A percentile compares a stretch with the other conserved stretches of the same genome.
Evolutionary conservation across 2,113 vertebrate genomes (phyloP).

Genomic region (Aspidoscelis tigris): DNA sequence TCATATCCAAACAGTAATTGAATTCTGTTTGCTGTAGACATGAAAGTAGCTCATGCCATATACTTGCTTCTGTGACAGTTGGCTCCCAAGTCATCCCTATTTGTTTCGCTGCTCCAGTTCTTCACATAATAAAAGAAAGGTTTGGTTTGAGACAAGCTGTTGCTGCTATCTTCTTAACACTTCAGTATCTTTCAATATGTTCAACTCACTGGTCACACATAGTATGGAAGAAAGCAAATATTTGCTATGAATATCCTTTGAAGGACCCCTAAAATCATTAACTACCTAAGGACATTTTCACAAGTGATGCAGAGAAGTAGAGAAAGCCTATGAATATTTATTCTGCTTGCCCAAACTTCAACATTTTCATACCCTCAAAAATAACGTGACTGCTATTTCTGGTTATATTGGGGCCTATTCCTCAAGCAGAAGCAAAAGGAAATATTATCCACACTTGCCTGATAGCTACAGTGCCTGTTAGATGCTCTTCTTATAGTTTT

Average conservation of each 20-base stretch:
- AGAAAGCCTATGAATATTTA: background rate
- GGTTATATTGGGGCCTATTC: too few species aligned
- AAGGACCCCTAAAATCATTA: background rate
- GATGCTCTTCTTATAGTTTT: too few species aligned
- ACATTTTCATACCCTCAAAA: background rate
- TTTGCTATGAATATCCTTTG: background rate
- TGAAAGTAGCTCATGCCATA: conserved; percentile 45
- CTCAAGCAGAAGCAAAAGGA: too few species aligned
- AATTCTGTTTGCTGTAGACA: conserved; percentile 56
- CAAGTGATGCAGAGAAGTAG: background rate
- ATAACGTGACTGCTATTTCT: background rate
- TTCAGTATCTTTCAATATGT: background rate
- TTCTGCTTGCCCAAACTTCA: background rate
- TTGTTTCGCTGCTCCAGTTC: conserved; percentile 37
- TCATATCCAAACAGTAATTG: conserved; percentile 66
- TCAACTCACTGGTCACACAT: background rate
- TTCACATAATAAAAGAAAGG: conserved; percentile 11
- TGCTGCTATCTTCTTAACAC: conserved; percentile 9
- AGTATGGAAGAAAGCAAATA: background rate
- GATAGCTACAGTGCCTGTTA: too few species aligned
- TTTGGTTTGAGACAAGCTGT: conserved; percentile 29
- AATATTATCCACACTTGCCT: too few species aligned
- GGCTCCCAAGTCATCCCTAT: conserved; percentile 44
- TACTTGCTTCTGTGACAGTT: conserved; percentile 37
- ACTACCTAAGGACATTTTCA: background rate